Evolutionary conservation across 2,797 vertebrate genomes (phyloP), one percentile per base, ranked within the genome.

Genomic region (Poeciliopsis turneri): DNA sequence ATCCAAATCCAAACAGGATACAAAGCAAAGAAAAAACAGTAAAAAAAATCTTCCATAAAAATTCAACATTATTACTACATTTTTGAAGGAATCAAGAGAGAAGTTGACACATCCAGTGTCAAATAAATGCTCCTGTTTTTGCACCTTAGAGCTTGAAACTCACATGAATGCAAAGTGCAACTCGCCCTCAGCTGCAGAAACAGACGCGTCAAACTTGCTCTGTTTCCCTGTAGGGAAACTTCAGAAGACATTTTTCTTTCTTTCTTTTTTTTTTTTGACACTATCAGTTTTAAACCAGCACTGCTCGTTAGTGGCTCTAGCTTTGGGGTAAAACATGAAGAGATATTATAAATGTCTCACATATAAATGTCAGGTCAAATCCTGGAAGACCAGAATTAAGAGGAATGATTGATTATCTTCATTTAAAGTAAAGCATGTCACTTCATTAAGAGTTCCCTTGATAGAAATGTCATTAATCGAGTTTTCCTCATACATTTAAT

Each of bases 91-190:
- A 75, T 85, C 81, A 79, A 84, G 81, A 82, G 81, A 81, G 87
- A 72, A 77, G 45, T 12, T 72, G 74, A 86, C 81, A 74, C 47
- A 79, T 88, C 90, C 87, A 45, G 51, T 84, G 78, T 85, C 47
- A 73, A 23, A 46, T 76, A 74, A 68, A 87, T 91, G 88, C 84
- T 73, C 79, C 88, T 81, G 71, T 74, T 79, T 91, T 89, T 75
- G 74, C 75, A 86, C 81, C 76, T 81, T 75, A 36, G 75, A 88
- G 79, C 76, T 81, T 13, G 39, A 80, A 89, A 83, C 74, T 80
- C 81, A 82, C 76, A 70, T 82, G 86, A 89, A 93, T 84, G 86
- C 81, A 89, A 88, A 93, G 83, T 57, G 43, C 47, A 53, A 43
- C 47, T 80, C 8, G 57, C 81, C 71, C 81, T 39, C 11, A 85